Percentiles rank a stretch among this genome's conserved stretches.
phyloP scores from a whole-genome alignment of 2,797 vertebrate genomes.

The Falco rusticolus region DNA sequence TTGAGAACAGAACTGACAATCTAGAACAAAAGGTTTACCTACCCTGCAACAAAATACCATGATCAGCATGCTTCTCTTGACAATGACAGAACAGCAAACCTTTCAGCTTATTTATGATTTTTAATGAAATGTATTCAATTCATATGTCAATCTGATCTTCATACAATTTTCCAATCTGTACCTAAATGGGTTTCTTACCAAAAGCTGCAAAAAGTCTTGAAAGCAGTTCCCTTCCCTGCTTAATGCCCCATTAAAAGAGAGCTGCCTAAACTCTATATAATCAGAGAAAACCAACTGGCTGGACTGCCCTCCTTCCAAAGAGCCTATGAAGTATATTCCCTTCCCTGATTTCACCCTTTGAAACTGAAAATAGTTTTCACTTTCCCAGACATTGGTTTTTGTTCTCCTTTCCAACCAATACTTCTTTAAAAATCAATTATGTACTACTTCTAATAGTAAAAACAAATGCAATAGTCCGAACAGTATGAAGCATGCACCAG shows the following conservation, averaged over 20 bases:
- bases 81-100: neutral
- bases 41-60: neutral
- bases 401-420: neutral
- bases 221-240: neutral
- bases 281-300: neutral
- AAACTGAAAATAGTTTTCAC: neutral
- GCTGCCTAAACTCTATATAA: neutral
- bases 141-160: neutral
- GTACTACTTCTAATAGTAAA: neutral
- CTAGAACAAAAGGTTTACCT: neutral
- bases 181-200: neutral
- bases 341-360: neutral
- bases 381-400: neutral
- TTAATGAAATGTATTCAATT: neutral
- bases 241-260: neutral
- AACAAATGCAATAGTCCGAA: neutral
- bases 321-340: neutral
- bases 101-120: neutral
- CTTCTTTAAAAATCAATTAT: neutral
- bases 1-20: neutral
- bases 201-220: neutral
- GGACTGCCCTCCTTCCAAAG: neutral
- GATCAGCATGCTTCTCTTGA: neutral
- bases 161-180: neutral
- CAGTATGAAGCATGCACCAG: accelerated